Percentiles rank a stretch among this genome's conserved stretches.
phyloP scores from a whole-genome alignment of 2,888 invertebrate species.

The Chrysomela aeneicollis region DNA sequence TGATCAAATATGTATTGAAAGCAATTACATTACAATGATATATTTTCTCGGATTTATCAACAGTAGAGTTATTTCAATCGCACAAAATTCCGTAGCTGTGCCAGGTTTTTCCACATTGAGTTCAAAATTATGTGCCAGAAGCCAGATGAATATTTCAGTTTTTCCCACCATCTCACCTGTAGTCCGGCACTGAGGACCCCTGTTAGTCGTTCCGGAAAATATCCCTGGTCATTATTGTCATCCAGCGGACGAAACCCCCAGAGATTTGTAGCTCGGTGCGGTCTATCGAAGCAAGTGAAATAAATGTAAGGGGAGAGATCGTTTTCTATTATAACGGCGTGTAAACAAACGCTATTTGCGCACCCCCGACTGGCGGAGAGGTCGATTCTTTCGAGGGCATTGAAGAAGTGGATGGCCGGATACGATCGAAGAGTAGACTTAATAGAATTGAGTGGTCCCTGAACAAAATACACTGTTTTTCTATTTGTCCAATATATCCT shows the following conservation, averaged over 20 bases:
- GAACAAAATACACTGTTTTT: too few species aligned
- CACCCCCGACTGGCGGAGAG: background rate
- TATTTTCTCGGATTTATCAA: too few species aligned
- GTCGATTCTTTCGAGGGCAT: background rate
- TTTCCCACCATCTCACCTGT: too few species aligned
- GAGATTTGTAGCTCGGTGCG: conserved; percentile 1
- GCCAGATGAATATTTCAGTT: too few species aligned
- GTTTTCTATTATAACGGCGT: conserved; percentile 14
- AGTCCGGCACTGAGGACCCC: background rate
- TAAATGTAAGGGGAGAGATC: conserved; percentile 18
- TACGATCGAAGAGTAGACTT: background rate
- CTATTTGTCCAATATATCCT: too few species aligned
- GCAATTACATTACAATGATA: too few species aligned
- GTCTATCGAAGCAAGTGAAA: conserved; percentile 17
- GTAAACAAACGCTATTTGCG: conserved; percentile 5
- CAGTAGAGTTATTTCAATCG: too few species aligned
- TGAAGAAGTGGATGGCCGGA: background rate
- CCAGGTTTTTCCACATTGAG: too few species aligned
- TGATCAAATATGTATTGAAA: too few species aligned
- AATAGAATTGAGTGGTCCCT: background rate
- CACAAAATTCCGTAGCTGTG: too few species aligned
- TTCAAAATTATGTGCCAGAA: too few species aligned
- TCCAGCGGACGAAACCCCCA: background rate
- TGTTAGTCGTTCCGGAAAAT: background rate
- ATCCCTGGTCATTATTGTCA: background rate